Percentiles rank a stretch among this genome's conserved stretches.
These are phyloP conservation scores for Thymelicus sylvestris DNA, from an alignment of 2,888 invertebrate species.

Conservation along the genomic window DNA sequence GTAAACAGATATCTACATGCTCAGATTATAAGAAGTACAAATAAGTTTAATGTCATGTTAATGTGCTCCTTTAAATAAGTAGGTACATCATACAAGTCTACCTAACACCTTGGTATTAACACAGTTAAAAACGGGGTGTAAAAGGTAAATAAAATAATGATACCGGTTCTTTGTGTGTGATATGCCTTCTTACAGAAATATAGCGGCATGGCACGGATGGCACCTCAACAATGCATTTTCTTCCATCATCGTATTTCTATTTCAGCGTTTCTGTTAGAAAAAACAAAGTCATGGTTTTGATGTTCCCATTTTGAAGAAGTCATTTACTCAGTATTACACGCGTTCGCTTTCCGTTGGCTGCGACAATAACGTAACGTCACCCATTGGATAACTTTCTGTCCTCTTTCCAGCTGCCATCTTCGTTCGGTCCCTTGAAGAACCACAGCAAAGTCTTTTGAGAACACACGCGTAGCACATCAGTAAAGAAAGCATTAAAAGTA, in stretches of 20 bases:
- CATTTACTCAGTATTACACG: slow-evolving; percentile 53
- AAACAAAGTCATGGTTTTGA: background rate
- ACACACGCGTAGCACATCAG: slow-evolving; percentile 88
- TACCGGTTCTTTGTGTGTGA: too few species aligned
- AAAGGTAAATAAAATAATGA: too few species aligned
- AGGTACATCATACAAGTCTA: too few species aligned
- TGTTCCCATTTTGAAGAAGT: slow-evolving; percentile 1
- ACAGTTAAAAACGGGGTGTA: too few species aligned
- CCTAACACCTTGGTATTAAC: too few species aligned
- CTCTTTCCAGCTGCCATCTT: slow-evolving; percentile 67
- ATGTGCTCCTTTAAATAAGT: too few species aligned
- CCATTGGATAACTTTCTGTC: slow-evolving; percentile 85
- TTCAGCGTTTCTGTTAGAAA: background rate
- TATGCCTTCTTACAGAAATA: too few species aligned
- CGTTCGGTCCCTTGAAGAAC: slow-evolving; percentile 75
- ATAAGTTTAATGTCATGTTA: too few species aligned
- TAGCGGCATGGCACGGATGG: too few species aligned
- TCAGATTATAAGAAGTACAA: too few species aligned
- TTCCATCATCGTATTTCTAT: background rate
- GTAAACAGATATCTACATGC: too few species aligned
- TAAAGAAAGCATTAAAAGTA: slow-evolving; percentile 86
- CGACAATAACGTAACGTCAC: slow-evolving; percentile 85
- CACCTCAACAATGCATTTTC: too few species aligned
- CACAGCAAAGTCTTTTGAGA: slow-evolving; percentile 86
- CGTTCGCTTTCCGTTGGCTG: slow-evolving; percentile 86